Evolutionary conservation across 2,797 vertebrate species (phyloP).

Genomic region (Nannoperca obscura): DNA sequence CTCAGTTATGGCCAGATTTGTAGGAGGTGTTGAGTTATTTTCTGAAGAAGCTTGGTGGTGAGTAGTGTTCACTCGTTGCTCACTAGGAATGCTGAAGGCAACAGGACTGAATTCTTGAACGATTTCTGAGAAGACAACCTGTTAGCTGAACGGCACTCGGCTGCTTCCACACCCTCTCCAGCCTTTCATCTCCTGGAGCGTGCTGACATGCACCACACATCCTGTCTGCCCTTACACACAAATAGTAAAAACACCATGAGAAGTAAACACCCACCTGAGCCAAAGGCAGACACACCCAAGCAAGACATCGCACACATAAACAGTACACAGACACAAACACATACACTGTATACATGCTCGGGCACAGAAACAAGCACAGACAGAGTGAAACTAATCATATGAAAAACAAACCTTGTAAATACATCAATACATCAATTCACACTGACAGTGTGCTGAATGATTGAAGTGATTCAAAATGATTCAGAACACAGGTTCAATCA

Average conservation of each 20-base stretch:
- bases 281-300: constrained; percentile 76
- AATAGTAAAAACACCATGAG: constrained; percentile 68
- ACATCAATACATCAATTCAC: constrained; percentile 30
- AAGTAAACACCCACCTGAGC: constrained; percentile 77
- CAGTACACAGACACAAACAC: constrained; percentile 25
- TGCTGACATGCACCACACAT: constrained; percentile 82
- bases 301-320: constrained; percentile 27
- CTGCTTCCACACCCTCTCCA: constrained; percentile 70
- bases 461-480: constrained; percentile 22
- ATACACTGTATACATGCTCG: background rate
- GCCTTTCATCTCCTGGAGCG: constrained; percentile 79
- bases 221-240: constrained; percentile 79
- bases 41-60: constrained; percentile 48
- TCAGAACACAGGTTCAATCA: constrained; percentile 1
- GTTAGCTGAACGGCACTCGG: constrained; percentile 74
- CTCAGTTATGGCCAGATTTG: constrained; percentile 45
- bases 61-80: constrained; percentile 56
- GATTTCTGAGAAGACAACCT: constrained; percentile 68
- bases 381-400: constrained; percentile 40
- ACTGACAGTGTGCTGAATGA: constrained; percentile 20
- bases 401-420: constrained; percentile 48
- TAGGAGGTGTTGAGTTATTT: constrained; percentile 63
- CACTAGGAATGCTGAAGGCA: constrained; percentile 59
- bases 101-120: constrained; percentile 55
- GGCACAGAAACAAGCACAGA: constrained; percentile 29